Base-by-base conservation (phyloP, 1,140 invertebrate species). In the Neodiprion pinetum region DNA sequence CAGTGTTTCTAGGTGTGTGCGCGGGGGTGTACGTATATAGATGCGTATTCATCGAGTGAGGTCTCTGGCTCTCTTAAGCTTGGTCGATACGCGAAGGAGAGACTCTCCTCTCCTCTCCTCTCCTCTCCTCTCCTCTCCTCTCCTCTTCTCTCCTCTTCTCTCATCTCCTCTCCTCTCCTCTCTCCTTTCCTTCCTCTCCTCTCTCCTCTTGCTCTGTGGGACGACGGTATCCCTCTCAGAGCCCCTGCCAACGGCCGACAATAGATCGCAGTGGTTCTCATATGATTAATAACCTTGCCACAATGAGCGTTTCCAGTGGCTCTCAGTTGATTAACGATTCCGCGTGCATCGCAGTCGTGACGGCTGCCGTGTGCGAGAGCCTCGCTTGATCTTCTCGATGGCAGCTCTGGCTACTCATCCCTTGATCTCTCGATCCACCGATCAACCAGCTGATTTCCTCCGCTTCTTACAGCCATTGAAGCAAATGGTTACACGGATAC, bases 221-320 rank as follows among this genome's bases (percentile, higher is more conserved):
- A 23, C 48, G 23, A 67, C 65, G 17, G 71, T 67, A 75, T 75
- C 73, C 75, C 77, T 72, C 67, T 40, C 50, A 21, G 79, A 80
- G 82, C 79, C 80, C 81, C 82, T 78, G 82, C 79, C 77, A 81
- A 78, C 75, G 76, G 68, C 79, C 82, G 80, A 85, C 85, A 86
- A 86, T 85, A 81, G 84, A 77, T 79, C 74, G 75, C 85, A 86
- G 85, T 86, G 86, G 86, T 87, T 87, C 85, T 87, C 86, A 88
- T 86, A 87, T 88, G 85, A 87, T 88, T 88, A 86, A 88, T 88
- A 88, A 87, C 80, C 82, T 84, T 75, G 82, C 85, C 84, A 87
- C 86, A 86, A 87, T 86, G 81, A 84, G 74, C 83, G 75, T 77
- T 77, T 76, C 77, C 86, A 88, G 85, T 85, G 84, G 81, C 77